Base-by-base conservation (phyloP, 2,797 vertebrate species). In the Telmatherina bonti region DNA sequence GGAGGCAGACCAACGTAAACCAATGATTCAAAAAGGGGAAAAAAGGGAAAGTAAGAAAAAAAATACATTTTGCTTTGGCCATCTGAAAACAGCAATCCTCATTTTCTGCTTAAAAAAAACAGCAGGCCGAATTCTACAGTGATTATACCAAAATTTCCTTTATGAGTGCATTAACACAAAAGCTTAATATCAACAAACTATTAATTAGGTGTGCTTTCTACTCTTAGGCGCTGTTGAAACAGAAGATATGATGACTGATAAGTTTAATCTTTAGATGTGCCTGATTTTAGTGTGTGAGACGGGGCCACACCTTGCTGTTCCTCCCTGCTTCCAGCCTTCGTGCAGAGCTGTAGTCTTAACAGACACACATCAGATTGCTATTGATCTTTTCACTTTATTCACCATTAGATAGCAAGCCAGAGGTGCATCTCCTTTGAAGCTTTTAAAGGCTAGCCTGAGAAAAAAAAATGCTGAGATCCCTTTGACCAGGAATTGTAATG, bases 301-400 rank as follows among this genome's bases (percentile, higher is more conserved):
- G 18, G 3, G 52, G 8, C 2, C 1, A 2, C 8, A 2, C 10
- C 18, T 26, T 8, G 3, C 35, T 27, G 15, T n/a, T 64, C 16
- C 15, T 12, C 24, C 11, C 12, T 22, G n/a, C 33, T 61, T 55
- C 3, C 4, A 4, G 3, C 56, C 35, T 31, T n/a, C 29, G 1
- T 41, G 3, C 5, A 55, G 22, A 54, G 55, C 52, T 64, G 4
- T 30, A 31, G 35, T 22, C 2, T 31, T 58, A 38, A 38, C 31
- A 11, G 15, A 38, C 15, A 45, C 5, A n/a, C 24, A 18, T 43
- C 5, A 9, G 1, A 11, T 1, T 35, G 45, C 13, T 33, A 24
- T 58, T n/a, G 64, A 71, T 60, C 66, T 31, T 55, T 36, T 66
- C 36, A 53, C 49, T 11, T 13, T 52, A 62, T 31, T 59, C 26